phyloP scores from a whole-genome alignment of 2,113 vertebrate genomes.

The Stegastes partitus region DNA sequence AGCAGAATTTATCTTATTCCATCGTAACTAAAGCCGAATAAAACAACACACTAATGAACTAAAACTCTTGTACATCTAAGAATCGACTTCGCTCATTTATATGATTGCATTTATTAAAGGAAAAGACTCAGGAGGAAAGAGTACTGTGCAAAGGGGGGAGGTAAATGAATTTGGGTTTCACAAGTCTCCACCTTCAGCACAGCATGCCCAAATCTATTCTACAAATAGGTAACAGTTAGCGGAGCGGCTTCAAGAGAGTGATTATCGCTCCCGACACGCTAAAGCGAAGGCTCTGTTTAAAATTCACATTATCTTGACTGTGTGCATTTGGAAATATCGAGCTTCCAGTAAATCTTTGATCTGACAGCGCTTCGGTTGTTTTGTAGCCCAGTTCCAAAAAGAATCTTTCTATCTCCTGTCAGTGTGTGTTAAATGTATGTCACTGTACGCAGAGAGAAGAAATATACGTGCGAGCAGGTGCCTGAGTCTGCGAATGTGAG shows the following conservation, averaged over 20 bases:
- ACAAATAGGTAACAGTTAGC: slow-evolving; percentile 50
- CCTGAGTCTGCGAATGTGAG: not conserved
- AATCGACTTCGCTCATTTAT: not conserved
- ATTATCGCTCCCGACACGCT: not conserved
- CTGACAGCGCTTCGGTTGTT: slow-evolving; percentile 30
- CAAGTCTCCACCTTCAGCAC: slow-evolving; percentile 58
- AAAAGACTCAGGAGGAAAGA: slow-evolving; percentile 26
- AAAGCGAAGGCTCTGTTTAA: slow-evolving; percentile 23
- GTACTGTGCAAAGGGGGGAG: not conserved
- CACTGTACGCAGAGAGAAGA: slow-evolving; percentile 9
- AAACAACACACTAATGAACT: no score
- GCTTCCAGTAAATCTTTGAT: slow-evolving; percentile 38
- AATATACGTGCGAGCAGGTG: slow-evolving; percentile 46
- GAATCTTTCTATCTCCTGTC: slow-evolving; percentile 16
- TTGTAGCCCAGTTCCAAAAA: slow-evolving; percentile 7
- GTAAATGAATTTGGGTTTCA: slow-evolving; percentile 56
- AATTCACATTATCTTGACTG: slow-evolving; percentile 27
- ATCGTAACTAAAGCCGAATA: no score
- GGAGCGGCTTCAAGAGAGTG: slow-evolving; percentile 10
- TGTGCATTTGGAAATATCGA: slow-evolving; percentile 3
- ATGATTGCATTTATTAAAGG: slow-evolving; percentile 12
- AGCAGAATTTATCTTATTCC: no score
- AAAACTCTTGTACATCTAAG: not conserved
- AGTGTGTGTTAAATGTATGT: not conserved
- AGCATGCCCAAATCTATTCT: slow-evolving; percentile 29